phyloP scores from a whole-genome alignment of 2,113 vertebrate genomes.

The Chionomys nivalis region DNA sequence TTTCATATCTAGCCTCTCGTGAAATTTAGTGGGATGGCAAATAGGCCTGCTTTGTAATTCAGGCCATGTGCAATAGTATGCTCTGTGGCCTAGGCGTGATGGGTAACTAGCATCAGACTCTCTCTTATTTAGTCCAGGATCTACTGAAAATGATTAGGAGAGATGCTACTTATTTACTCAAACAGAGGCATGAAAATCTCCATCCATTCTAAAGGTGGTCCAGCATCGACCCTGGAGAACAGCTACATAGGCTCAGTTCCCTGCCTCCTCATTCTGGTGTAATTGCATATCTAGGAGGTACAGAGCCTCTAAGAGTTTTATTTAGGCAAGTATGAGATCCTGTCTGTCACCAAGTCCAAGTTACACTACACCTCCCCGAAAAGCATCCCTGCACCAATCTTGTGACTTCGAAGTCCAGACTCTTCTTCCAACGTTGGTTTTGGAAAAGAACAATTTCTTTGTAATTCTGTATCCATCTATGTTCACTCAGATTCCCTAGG shows the following conservation, averaged over 20 bases:
- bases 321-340: background rate
- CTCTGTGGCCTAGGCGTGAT: conserved; percentile 45
- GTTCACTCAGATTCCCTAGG: background rate
- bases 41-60: conserved; percentile 56
- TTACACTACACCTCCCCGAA: background rate
- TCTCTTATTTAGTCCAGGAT: conserved; percentile 65
- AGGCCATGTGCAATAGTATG: conserved; percentile 58
- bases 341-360: background rate
- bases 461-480: background rate
- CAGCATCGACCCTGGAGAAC: background rate
- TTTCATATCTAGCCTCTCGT: conserved; percentile 51
- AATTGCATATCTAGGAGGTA: background rate
- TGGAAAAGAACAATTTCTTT: background rate
- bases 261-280: background rate
- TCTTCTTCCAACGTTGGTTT: background rate
- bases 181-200: conserved; percentile 22
- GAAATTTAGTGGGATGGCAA: conserved; percentile 57
- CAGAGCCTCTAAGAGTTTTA: background rate
- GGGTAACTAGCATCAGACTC: conserved; percentile 55
- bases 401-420: background rate
- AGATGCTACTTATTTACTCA: conserved; percentile 58
- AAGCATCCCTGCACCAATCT: background rate
- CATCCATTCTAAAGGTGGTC: background rate
- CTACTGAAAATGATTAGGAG: conserved; percentile 47
- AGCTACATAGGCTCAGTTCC: fast-evolving